phyloP scores from a whole-genome alignment of 92 coral and sea anemone species.

The Palythoa heliodiscus region DNA sequence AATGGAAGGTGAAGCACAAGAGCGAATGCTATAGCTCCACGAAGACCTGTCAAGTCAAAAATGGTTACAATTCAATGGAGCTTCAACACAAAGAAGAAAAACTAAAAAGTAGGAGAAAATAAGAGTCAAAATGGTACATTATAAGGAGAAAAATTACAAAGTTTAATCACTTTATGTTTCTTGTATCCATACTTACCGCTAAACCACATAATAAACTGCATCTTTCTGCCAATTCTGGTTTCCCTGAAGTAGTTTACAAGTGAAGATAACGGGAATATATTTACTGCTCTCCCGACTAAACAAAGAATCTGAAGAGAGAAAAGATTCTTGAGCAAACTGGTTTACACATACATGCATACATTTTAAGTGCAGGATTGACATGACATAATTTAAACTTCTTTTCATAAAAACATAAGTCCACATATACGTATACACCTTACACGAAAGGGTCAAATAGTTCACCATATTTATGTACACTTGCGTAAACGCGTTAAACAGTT shows the following conservation, averaged over 20 bases:
- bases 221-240: constrained; percentile 77
- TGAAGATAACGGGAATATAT: constrained; percentile 90
- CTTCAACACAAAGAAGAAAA: not conserved
- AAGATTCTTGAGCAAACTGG: not conserved
- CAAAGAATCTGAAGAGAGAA: constrained; percentile 74
- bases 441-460: no score
- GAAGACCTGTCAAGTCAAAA: constrained; percentile 68
- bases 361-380: no score
- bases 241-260: constrained; percentile 93
- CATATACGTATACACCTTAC: no score
- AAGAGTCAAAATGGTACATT: no score
- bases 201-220: constrained; percentile 96
- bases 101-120: no score
- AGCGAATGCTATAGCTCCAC: constrained; percentile 99
- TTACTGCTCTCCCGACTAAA: constrained; percentile 85
- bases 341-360: no score
- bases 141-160: no score
- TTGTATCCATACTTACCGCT: constrained; percentile 74
- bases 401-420: no score
- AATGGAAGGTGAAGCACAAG: constrained; percentile 93
- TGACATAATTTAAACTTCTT: no score
- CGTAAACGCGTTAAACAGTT: no score
- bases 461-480: no score
- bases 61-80: not conserved
- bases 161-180: no score